Conservation (phyloP, 1,140 invertebrate genomes). For the Ericerus pela region DNA sequence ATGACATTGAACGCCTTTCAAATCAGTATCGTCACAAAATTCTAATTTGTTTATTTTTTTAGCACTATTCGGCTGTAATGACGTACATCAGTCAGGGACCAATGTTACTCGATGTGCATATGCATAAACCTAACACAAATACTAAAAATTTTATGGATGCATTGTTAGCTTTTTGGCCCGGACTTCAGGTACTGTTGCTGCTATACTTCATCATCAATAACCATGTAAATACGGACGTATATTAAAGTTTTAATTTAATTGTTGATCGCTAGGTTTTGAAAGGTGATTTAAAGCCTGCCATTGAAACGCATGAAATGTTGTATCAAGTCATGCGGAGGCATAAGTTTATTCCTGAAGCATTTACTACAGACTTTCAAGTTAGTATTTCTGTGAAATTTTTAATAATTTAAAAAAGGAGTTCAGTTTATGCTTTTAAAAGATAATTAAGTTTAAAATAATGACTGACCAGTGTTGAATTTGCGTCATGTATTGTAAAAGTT, state of each 20-base stretch:
- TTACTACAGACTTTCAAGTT: conserved; percentile 82
- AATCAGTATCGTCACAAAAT: neutral
- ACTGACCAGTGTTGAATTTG: no score
- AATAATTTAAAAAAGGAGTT: conserved; percentile 19
- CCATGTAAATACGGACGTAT: no score
- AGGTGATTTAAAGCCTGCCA: conserved; percentile 88
- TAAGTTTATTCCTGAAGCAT: conserved; percentile 95
- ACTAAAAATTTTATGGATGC: conserved; percentile 96
- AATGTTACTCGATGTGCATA: conserved; percentile 92
- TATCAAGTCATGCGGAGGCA: conserved; percentile 94
- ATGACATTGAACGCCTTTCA: no score
- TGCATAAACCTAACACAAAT: conserved; percentile 91
- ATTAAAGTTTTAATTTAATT: neutral
- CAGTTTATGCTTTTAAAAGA: conserved; percentile 7
- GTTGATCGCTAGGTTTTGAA: conserved; percentile 47
- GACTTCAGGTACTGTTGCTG: conserved; percentile 58
- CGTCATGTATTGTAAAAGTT: no score
- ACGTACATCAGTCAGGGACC: conserved; percentile 93
- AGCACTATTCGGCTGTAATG: conserved; percentile 95
- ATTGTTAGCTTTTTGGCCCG: conserved; percentile 93
- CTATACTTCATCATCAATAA: no score
- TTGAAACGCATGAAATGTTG: conserved; percentile 93
- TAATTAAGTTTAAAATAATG: no score
- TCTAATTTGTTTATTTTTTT: conserved; percentile 19
- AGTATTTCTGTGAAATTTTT: neutral